A percentile compares a stretch with the other conserved stretches of the same genome.
Conservation (phyloP, 2,113 vertebrate species). For the Labeo rohita region DNA sequence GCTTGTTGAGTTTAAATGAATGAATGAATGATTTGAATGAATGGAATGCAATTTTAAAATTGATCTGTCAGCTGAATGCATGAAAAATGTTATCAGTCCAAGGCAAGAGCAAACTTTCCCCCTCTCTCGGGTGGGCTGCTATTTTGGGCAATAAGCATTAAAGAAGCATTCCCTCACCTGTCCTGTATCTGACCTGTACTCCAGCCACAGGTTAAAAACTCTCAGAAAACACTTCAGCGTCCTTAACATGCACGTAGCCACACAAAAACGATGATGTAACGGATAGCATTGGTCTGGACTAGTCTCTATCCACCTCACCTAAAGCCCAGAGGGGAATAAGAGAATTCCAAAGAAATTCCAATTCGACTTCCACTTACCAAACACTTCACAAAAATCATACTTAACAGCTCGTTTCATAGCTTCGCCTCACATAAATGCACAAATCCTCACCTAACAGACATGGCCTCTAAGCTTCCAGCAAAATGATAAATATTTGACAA, state of each 20-base stretch:
- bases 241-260: constrained; percentile 15
- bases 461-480: not conserved
- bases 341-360: constrained; percentile 60
- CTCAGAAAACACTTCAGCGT: constrained; percentile 40
- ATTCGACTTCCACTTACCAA: constrained; percentile 30
- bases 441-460: constrained; percentile 1
- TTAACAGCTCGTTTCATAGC: constrained; percentile 27
- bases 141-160: constrained; percentile 57
- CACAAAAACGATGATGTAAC: constrained; percentile 13
- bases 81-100: not conserved
- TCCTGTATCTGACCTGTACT: constrained; percentile 57
- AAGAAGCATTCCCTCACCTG: constrained; percentile 56
- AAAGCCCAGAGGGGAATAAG: constrained; percentile 41
- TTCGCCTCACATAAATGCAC: not conserved
- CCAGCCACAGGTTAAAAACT: constrained; percentile 61
- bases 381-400: constrained; percentile 23
- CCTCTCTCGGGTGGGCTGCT: constrained; percentile 13
- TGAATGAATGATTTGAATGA: not conserved
- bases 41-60: not conserved
- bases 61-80: not conserved
- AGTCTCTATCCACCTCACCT: constrained; percentile 51
- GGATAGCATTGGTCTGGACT: constrained; percentile 47
- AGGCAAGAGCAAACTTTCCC: not conserved
- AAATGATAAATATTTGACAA: constrained; percentile 7
- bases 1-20: no score